Evolutionary conservation across 1,140 invertebrate genomes (phyloP), one percentile per base, ranked within the genome.

Genomic region (Babylonia areolata): DNA sequence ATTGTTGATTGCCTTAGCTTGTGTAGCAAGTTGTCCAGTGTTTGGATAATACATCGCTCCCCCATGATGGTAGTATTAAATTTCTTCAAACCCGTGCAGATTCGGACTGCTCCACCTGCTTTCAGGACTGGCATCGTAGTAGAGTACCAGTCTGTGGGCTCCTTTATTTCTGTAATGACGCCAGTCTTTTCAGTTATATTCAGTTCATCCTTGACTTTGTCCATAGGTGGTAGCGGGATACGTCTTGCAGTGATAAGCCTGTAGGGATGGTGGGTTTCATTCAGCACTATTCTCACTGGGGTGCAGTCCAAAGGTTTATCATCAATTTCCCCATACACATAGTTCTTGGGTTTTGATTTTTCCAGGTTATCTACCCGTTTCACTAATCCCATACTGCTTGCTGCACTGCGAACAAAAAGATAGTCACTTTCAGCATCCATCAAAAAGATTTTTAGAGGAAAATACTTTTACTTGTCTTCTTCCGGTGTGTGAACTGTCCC

Each of bases 91-190:
- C 73, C 82, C 37, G 73, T 42, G 31, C 85, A 86, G 37, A 86
- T 81, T 37, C 80, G 6, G 11, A 83, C 80, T 6, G 40, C 77
- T 28, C 77, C 80, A 83, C 84, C 77, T 35, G 51, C 42, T 39
- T 88, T 89, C 28, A 84, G 37, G 11, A 89, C 87, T 64, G 64
- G 37, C 3, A 87, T 87, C 58, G 86, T 85, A 37, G 51, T 54
- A 23, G 87, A 51, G 64, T 81, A 86, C 82, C 85, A 89, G 15
- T 89, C 81, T 9, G 87, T 88, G 6, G 88, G 81, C 15, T 88
- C 85, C 15, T 35, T 86, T 37, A 88, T 75, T 31, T 37, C 42
- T 81, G 35, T 46, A 33, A 89, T 87, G 11, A 88, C 54, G 33
- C 58, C 69, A 28, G 17, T n/a, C 17, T 81, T 37, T 71, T 88